These are phyloP conservation scores for Cyclargus thomasi DNA, from an alignment of 1,140 invertebrate genomes.

Conservation along the genomic window DNA sequence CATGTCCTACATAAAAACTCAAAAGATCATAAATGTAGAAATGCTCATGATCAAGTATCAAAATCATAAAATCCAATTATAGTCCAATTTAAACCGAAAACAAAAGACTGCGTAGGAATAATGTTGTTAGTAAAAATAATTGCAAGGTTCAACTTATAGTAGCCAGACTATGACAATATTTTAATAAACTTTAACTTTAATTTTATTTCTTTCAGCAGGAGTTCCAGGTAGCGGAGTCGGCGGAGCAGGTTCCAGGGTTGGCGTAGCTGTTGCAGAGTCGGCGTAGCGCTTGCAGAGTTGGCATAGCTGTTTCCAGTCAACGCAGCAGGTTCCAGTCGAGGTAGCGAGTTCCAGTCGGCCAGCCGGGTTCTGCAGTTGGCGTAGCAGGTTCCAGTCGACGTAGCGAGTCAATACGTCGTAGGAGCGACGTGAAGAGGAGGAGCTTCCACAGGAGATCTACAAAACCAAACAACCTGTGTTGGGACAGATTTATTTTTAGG, in stretches of 20 bases:
- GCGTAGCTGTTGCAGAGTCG: not conserved
- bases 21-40: no score
- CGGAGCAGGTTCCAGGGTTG: not conserved
- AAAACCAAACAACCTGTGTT: not conserved
- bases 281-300: not conserved
- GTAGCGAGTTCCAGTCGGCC: not conserved
- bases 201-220: not conserved
- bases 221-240: not conserved
- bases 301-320: not conserved
- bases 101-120: no score
- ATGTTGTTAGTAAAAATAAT: no score
- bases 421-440: not conserved
- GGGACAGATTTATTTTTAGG: slow-evolving; percentile 10
- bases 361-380: no score
- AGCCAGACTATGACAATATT: no score
- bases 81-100: no score
- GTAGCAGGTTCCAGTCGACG: not conserved
- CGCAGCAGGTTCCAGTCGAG: not conserved
- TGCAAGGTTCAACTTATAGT: no score
- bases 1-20: no score
- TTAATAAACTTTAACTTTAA: not conserved
- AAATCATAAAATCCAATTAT: no score
- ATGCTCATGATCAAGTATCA: no score
- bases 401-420: not conserved
- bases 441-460: not conserved